phyloP scores from a whole-genome alignment of 2,888 invertebrate genomes.

The Coecobrya sp. region DNA sequence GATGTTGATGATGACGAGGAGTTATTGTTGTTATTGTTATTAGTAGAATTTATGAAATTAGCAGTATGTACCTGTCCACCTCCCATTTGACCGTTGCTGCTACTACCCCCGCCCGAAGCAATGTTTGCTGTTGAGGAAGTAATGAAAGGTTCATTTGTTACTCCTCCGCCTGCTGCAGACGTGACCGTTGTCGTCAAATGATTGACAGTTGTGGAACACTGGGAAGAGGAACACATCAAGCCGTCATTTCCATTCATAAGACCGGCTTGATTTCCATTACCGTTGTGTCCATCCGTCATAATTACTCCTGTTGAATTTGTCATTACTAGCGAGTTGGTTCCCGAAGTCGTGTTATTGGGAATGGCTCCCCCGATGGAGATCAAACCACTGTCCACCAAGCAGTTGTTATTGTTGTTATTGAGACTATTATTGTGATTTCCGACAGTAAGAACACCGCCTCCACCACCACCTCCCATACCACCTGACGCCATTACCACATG shows the following conservation, averaged over 20 bases:
- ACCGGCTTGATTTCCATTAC: constrained; percentile 41
- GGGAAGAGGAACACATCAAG: constrained; percentile 73
- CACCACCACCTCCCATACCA: constrained; percentile 20
- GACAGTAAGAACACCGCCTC: background rate
- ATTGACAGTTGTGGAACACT: constrained; percentile 73
- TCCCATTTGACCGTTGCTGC: background rate
- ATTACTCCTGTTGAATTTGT: constrained; percentile 38
- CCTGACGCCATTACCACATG: constrained; percentile 51
- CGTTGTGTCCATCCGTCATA: constrained; percentile 47
- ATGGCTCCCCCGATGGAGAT: background rate
- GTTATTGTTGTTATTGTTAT: constrained; percentile 70
- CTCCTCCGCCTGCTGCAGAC: background rate
- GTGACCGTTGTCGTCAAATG: constrained; percentile 24
- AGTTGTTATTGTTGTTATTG: constrained; percentile 51
- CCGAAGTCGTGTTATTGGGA: constrained; percentile 4
- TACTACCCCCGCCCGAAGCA: background rate
- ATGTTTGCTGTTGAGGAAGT: constrained; percentile 17
- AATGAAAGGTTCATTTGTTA: constrained; percentile 43
- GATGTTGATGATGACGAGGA: constrained; percentile 65
- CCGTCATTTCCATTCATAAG: constrained; percentile 77
- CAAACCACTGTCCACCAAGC: constrained; percentile 40
- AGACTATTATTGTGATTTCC: constrained; percentile 35
- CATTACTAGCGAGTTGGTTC: constrained; percentile 18
- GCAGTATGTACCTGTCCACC: constrained; percentile 65
- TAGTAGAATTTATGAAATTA: constrained; percentile 63